phyloP scores from a whole-genome alignment of 2,113 vertebrate species.

The Mesocricetus auratus region DNA sequence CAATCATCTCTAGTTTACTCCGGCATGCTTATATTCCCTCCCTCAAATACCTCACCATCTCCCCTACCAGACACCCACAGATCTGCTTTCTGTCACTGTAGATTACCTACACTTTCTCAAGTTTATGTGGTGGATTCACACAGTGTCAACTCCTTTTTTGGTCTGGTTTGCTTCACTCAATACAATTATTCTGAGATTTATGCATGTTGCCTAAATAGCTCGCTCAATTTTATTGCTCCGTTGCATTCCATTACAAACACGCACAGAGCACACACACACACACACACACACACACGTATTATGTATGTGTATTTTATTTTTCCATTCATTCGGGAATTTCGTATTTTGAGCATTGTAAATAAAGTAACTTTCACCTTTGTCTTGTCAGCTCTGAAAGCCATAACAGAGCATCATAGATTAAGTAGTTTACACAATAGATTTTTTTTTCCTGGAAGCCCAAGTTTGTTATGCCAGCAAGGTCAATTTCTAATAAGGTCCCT shows the following conservation, averaged over 20 bases:
- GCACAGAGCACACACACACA: neutral
- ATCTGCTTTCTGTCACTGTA: neutral
- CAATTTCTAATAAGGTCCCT: neutral
- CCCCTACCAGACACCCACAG: neutral
- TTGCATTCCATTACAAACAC: neutral
- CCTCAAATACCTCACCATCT: neutral
- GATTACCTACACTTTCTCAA: neutral
- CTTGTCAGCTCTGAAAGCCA: neutral
- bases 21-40: neutral
- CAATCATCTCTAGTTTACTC: neutral
- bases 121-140: neutral
- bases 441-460: neutral
- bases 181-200: slow-evolving; percentile 34
- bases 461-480: neutral
- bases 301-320: neutral
- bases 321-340: slow-evolving; percentile 17
- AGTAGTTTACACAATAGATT: neutral
- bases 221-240: slow-evolving; percentile 3
- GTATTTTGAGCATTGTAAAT: slow-evolving; percentile 8
- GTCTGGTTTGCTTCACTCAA: slow-evolving; percentile 8
- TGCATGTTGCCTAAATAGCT: neutral
- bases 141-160: neutral
- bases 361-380: neutral
- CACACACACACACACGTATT: neutral
- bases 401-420: neutral